Evolutionary conservation across 2,888 invertebrate species (phyloP).

Genomic region (Tenthredo amoena): DNA sequence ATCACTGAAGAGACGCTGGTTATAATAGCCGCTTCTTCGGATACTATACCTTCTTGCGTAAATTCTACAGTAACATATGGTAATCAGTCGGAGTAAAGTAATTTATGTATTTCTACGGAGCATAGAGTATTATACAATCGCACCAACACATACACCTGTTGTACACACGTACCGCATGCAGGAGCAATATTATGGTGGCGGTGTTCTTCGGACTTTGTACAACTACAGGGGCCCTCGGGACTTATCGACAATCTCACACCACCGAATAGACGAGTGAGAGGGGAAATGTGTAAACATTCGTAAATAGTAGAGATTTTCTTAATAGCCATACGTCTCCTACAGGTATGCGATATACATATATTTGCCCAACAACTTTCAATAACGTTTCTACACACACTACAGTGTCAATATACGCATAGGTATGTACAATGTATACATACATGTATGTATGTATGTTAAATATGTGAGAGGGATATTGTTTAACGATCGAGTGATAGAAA

Average conservation of each 20-base stretch:
- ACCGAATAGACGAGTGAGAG: not conserved
- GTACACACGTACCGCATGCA: not conserved
- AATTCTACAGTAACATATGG: not conserved
- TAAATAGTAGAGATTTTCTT: constrained; percentile 16
- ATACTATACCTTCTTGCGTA: constrained; percentile 8
- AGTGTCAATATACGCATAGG: not conserved
- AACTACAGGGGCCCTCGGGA: not conserved
- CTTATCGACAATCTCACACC: not conserved
- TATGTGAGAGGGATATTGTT: not conserved
- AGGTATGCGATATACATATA: constrained; percentile 24
- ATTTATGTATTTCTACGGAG: not conserved
- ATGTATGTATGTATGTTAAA: not conserved
- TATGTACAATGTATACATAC: too few relatives aligned
- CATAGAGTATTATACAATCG: constrained; percentile 3
- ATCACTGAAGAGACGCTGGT: not conserved
- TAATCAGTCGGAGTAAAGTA: not conserved
- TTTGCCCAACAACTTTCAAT: not conserved
- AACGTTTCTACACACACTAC: not conserved
- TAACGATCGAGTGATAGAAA: not conserved
- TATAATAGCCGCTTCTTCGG: not conserved
- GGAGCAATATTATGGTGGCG: not conserved
- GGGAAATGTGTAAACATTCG: constrained; percentile 21
- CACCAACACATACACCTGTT: not conserved
- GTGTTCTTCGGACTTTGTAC: not conserved
- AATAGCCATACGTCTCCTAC: not conserved